These are phyloP conservation scores for Emydoidea blandingii DNA, from an alignment of 2,797 vertebrate genomes.

Conservation along the genomic window DNA sequence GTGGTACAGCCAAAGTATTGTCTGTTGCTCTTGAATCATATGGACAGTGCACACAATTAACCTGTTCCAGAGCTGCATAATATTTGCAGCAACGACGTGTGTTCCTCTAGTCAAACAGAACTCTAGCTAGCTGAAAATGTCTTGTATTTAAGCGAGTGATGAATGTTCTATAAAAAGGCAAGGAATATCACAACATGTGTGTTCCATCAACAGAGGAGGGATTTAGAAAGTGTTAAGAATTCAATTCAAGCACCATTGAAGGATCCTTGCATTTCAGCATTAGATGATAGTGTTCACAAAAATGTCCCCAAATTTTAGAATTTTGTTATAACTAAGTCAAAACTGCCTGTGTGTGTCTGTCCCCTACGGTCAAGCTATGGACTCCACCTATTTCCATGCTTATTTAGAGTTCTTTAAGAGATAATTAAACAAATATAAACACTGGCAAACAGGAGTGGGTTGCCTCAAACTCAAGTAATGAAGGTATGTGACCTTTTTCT, in stretches of 20 bases:
- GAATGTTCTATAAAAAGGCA: not conserved
- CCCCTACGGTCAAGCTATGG: accelerated
- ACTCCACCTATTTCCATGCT: not conserved
- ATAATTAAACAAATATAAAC: not conserved
- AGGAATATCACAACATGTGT: accelerated
- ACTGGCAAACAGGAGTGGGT: not conserved
- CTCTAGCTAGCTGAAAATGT: not conserved
- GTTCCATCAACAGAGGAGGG: accelerated
- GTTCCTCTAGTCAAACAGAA: not conserved
- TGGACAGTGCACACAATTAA: not conserved
- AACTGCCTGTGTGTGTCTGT: not conserved
- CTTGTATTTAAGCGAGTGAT: not conserved
- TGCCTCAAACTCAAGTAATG: not conserved
- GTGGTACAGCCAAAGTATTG: not conserved
- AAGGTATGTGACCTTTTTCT: not conserved
- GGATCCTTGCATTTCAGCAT: accelerated
- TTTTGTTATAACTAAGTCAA: accelerated
- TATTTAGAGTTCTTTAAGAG: not conserved
- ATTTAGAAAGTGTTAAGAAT: not conserved
- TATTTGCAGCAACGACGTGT: not conserved
- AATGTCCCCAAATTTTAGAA: not conserved
- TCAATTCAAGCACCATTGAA: not conserved
- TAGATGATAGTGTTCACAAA: accelerated
- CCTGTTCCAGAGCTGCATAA: not conserved
- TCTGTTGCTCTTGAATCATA: not conserved